Evolutionary conservation across 2,888 invertebrate genomes (phyloP).

Genomic region (Cantharis rustica): DNA sequence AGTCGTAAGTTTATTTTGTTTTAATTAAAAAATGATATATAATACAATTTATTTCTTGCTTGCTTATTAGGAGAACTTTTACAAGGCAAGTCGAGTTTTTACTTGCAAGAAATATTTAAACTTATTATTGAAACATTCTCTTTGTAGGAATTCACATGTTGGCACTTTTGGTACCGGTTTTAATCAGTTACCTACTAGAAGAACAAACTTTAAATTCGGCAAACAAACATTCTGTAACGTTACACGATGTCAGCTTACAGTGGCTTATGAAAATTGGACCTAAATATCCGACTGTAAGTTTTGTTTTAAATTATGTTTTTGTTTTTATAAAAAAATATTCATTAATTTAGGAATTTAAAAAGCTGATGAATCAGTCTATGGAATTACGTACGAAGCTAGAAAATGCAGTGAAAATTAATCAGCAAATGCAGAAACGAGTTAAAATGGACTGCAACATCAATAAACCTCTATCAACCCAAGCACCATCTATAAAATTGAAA

Average conservation of each 20-base stretch:
- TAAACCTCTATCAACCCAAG: constrained; percentile 54
- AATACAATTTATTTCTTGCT: constrained; percentile 28
- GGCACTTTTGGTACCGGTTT: constrained; percentile 85
- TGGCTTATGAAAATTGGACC: constrained; percentile 92
- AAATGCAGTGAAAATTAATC: constrained; percentile 78
- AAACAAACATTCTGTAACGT: constrained; percentile 67
- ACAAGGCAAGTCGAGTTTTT: constrained; percentile 57
- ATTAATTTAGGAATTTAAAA: constrained; percentile 78
- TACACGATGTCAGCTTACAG: constrained; percentile 89
- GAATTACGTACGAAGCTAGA: constrained; percentile 84
- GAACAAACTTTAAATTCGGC: constrained; percentile 64
- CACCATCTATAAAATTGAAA: constrained; percentile 87
- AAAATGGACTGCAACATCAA: constrained; percentile 56
- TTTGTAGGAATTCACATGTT: constrained; percentile 85
- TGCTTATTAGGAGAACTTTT: constrained; percentile 58
- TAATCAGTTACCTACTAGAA: constrained; percentile 83
- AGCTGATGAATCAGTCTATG: constrained; percentile 82
- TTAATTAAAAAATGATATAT: not conserved
- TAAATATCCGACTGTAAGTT: constrained; percentile 79
- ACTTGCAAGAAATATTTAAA: constrained; percentile 3
- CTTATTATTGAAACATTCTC: constrained; percentile 24
- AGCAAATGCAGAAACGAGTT: constrained; percentile 63
- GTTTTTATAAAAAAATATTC: constrained; percentile 8
- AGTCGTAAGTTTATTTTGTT: constrained; percentile 67
- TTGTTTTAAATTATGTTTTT: not conserved